phyloP scores from a whole-genome alignment of 2,113 vertebrate genomes.

The Bucco capensis region DNA sequence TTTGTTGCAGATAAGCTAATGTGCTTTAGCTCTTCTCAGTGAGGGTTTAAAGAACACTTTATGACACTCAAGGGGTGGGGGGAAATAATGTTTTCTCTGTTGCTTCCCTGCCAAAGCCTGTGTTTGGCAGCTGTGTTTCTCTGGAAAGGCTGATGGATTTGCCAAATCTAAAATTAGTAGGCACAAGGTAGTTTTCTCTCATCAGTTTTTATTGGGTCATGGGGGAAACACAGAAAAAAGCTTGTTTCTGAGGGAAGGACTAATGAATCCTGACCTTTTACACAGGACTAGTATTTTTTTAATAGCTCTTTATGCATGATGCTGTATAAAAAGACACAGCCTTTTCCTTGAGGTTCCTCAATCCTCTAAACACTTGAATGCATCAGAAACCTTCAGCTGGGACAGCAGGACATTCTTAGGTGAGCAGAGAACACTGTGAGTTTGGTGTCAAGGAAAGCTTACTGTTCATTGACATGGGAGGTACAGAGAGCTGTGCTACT shows the following conservation, averaged over 20 bases:
- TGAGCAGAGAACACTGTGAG: neutral
- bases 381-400: neutral
- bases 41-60: constrained; percentile 26
- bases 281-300: neutral
- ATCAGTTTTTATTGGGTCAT: neutral
- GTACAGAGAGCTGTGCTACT: neutral
- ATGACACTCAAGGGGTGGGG: neutral
- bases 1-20: neutral
- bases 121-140: constrained; percentile 26
- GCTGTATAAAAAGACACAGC: neutral
- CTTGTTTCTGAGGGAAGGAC: neutral
- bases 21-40: constrained; percentile 2
- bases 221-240: neutral
- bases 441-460: neutral
- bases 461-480: neutral
- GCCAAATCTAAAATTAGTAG: constrained; percentile 37
- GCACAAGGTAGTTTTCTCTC: neutral
- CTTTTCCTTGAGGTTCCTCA: neutral
- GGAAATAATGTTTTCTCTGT: neutral
- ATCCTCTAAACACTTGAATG: neutral
- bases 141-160: neutral
- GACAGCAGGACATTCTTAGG: neutral
- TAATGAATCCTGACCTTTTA: neutral
- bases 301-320: neutral
- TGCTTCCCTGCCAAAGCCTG: constrained; percentile 5